A percentile compares a stretch with the other conserved stretches of the same genome.
Conservation (phyloP, 2,113 vertebrate genomes). For the Aldabrachelys gigantea region DNA sequence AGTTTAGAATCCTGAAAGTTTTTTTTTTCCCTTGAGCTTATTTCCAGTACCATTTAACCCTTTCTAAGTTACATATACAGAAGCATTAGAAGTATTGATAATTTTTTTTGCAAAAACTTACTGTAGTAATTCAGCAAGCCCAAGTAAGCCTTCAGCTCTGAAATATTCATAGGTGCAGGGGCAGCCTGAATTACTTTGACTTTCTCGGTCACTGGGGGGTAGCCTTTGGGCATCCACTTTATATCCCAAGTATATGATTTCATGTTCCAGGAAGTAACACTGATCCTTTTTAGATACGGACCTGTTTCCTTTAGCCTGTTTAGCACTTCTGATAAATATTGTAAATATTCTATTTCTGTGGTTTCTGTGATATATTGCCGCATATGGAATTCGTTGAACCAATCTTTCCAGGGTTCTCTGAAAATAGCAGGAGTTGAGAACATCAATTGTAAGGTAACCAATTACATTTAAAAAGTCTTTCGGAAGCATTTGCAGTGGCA, state of each 20-base stretch:
- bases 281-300: background rate
- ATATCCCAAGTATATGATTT: background rate
- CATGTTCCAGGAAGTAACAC: background rate
- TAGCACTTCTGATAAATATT: background rate
- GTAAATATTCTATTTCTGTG: background rate
- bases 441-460: background rate
- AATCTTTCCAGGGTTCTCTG: background rate
- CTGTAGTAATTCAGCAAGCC: background rate
- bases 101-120: background rate
- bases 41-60: background rate
- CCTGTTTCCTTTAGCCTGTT: background rate
- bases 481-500: background rate
- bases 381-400: background rate
- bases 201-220: background rate
- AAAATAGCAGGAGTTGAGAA: background rate
- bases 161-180: background rate
- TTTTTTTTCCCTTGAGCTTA: background rate
- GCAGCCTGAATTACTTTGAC: background rate
- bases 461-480: background rate
- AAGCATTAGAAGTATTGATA: background rate
- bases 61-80: background rate
- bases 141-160: background rate
- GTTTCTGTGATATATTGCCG: background rate
- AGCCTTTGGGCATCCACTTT: background rate
- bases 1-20: background rate